Percentiles rank a stretch among this genome's conserved stretches.
Conservation (phyloP, 2,797 vertebrate species). For the Falco biarmicus region DNA sequence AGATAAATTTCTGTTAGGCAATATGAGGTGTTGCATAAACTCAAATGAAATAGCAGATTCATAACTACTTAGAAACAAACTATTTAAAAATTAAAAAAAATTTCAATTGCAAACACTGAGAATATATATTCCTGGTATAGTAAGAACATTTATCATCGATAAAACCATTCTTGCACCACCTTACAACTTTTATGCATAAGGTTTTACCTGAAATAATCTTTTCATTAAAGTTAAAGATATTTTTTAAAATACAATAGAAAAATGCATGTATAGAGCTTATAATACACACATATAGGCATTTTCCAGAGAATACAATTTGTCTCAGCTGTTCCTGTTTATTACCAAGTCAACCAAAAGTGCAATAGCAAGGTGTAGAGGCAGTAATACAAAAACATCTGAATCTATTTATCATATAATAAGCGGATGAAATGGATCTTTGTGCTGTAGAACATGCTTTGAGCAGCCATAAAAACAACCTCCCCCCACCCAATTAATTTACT, state of each 20-base stretch:
- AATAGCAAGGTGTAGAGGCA: neutral
- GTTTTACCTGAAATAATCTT: neutral
- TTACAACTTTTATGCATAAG: neutral
- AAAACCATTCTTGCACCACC: neutral
- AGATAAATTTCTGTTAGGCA: conserved; percentile 42
- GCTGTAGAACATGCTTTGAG: neutral
- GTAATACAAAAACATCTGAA: neutral
- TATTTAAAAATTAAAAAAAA: conserved; percentile 1
- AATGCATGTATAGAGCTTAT: neutral
- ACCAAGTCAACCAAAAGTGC: neutral
- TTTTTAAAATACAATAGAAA: neutral
- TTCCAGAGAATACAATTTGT: neutral
- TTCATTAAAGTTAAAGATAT: neutral
- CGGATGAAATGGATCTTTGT: neutral
- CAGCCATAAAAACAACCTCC: neutral
- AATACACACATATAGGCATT: neutral
- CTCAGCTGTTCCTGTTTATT: neutral
- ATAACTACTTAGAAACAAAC: neutral
- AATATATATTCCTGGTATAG: neutral
- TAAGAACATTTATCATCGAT: neutral
- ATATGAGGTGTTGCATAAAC: neutral
- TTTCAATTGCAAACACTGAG: neutral
- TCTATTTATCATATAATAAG: neutral
- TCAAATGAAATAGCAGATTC: conserved; percentile 4
- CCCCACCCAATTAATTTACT: neutral